Evolutionary conservation across 2,888 invertebrate species (phyloP).

Genomic region (Acleris cristana): DNA sequence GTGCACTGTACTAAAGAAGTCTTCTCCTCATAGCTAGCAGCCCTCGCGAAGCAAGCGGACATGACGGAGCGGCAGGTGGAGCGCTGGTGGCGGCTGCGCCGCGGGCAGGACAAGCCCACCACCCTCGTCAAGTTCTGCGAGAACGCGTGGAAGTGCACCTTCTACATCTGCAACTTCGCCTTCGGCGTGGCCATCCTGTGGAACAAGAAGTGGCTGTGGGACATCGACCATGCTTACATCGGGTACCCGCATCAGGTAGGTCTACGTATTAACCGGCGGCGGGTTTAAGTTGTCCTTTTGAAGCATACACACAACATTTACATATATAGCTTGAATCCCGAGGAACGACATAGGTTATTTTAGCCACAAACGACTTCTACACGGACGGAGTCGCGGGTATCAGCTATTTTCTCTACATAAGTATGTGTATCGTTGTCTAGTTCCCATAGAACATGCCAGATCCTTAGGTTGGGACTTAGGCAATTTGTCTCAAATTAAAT

Average conservation of each 20-base stretch:
- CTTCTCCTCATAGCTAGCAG: conserved; percentile 79
- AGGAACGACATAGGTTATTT: too few species aligned
- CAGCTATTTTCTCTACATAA: too few species aligned
- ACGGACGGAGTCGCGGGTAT: too few species aligned
- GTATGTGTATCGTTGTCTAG: too few species aligned
- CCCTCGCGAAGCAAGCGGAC: conserved; percentile 92
- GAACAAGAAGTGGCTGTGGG: conserved; percentile 98
- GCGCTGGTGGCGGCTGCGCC: conserved; percentile 94
- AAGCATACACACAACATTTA: too few species aligned
- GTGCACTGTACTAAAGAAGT: not conserved
- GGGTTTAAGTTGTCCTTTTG: too few species aligned
- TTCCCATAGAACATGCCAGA: too few species aligned
- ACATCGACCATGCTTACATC: conserved; percentile 94
- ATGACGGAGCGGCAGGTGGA: conserved; percentile 94
- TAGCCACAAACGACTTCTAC: too few species aligned
- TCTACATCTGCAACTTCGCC: conserved; percentile 92
- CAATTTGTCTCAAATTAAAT: too few species aligned
- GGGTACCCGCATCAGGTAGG: conserved; percentile 91
- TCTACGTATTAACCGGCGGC: too few species aligned
- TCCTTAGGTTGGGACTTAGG: too few species aligned
- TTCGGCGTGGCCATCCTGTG: conserved; percentile 93
- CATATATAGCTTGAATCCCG: too few species aligned
- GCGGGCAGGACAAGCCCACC: conserved; percentile 94
- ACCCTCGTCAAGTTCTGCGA: conserved; percentile 96
- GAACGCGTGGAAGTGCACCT: conserved; percentile 95